Base-by-base conservation (phyloP, 2,113 vertebrate genomes). In the Microcebus lehilahytsara region DNA sequence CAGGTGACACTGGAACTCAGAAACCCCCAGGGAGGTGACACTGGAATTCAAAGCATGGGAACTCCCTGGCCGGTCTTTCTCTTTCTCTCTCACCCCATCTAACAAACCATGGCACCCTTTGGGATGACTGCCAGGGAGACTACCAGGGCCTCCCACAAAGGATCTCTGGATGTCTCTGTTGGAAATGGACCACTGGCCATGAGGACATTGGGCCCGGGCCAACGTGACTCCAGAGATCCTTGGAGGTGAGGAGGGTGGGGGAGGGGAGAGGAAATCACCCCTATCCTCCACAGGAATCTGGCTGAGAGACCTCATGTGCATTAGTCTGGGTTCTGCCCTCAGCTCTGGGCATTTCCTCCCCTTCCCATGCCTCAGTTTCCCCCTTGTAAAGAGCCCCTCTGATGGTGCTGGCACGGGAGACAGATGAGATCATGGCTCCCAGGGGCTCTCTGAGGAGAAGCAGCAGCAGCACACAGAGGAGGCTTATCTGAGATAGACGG, bases 351-450 rank as follows among this genome's bases (percentile, higher is more conserved):
- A 19, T 69, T 77, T 49, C 84, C 30, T 74, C 37, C 30, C 25
- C 62, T 74, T 92, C 64, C 56, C 2, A 5, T 71, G 69, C 77
- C 96, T 96, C 94, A 77, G 96, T 96, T 90, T 97, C 49, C 87
- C 93, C 37, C 49, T 42, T 58, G 51, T 34, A 88, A 94, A 95
- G 74, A 86, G 53, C 69, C 25, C 3, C 25, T 86, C 77, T 93
- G 77, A 64, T 51, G 85, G n/a, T 60, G 34, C 58, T 84, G 85
- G 94, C 80, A 34, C 0, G 1, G 46, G 83, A 37, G 87, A 46
- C 62, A 27, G 40, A 87, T 40, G 32, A 86, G 90, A 53, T 92
- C 94, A 58, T 51, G 64, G 58, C 16, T 87, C 69, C 67, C 37
- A 2, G 53, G 86, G 74, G 49, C 58, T 72, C 75, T 67, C 42